Base-by-base conservation (phyloP, 2,888 invertebrate genomes). In the Habrosyne pyritoides region DNA sequence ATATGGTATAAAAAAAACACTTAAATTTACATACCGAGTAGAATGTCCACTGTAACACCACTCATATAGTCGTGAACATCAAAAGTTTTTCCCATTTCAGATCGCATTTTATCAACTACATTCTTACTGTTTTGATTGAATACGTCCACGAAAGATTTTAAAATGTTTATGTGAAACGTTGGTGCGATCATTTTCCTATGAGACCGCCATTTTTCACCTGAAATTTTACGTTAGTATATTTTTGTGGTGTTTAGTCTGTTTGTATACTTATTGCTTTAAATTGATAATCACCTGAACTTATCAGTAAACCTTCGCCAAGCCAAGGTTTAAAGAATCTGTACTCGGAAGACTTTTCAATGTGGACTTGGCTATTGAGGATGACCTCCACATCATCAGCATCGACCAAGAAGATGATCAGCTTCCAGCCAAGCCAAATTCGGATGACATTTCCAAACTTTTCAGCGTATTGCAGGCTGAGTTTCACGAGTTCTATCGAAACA, bases 161-260 rank as follows among this genome's bases (percentile, higher is more conserved):
- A 83, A 0, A 96, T 95, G 78, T 96, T 96, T 76, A 96, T 93
- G 75, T 96, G 96, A 93, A 96, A 96, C 47, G 96, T 96, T 14
- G 96, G 96, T 0, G 96, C 96, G 56, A 96, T 96, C 75, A 96
- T 93, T 89, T 96, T 96, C 54, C 96, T 93, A 77, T 96, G 96
- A 0, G 95, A 94, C 26, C 95, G 93, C 96, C 96, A 96, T 91
- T 95, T 95, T 55, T 94, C 93, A 21, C 95, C 95, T 94, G 67
- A 21, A 60, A 60, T 24, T 54, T 42, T 7, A 12, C n/a, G 8
- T 21, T 46, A 21, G 8, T 1, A 8, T 46, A 7, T 42, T 42
- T 14, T 42, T 14, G 12, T 42, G 14, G 14, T n/a, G 0, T 42
- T 0, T 42, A 8, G 14, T 14, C 0, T 7, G 10, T 14, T 5